Evolutionary conservation across 2,113 vertebrate species (phyloP).

Genomic region (Benitochromis conjunctus): DNA sequence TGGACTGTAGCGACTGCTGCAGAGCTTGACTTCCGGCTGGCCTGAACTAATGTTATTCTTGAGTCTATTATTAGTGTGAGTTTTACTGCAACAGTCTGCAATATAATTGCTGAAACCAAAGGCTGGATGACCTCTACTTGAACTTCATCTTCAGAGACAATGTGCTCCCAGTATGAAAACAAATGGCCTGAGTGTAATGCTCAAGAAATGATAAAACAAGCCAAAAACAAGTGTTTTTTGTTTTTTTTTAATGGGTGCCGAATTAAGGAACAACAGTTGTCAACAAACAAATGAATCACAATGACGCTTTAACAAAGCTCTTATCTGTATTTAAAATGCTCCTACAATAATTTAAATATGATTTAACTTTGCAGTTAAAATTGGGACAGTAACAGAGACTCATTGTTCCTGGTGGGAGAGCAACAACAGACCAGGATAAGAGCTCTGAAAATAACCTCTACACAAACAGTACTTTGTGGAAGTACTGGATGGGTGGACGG

Average conservation of each 20-base stretch:
- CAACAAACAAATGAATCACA: not conserved
- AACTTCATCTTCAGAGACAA: not conserved
- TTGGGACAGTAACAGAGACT: not conserved
- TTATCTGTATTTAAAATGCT: not conserved
- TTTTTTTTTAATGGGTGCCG: not conserved
- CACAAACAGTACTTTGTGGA: constrained; percentile 33
- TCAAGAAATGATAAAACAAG: not conserved
- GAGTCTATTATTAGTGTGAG: not conserved
- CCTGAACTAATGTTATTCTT: not conserved
- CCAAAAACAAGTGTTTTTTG: not conserved
- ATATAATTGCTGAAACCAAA: not conserved
- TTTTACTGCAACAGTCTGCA: not conserved
- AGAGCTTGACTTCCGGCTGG: not conserved
- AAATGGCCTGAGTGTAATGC: not conserved
- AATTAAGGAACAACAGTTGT: not conserved
- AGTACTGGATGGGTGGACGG: not conserved
- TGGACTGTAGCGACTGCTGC: not conserved
- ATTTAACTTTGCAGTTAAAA: not conserved
- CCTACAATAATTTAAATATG: not conserved
- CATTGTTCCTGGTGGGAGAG: not conserved
- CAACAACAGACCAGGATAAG: not conserved
- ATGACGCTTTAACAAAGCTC: not conserved
- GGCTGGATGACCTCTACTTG: not conserved
- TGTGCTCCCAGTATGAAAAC: not conserved
- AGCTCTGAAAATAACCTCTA: constrained; percentile 26